Evolutionary conservation across 2,797 vertebrate species (phyloP).

Genomic region (Phrynocephalus guinanensis): DNA sequence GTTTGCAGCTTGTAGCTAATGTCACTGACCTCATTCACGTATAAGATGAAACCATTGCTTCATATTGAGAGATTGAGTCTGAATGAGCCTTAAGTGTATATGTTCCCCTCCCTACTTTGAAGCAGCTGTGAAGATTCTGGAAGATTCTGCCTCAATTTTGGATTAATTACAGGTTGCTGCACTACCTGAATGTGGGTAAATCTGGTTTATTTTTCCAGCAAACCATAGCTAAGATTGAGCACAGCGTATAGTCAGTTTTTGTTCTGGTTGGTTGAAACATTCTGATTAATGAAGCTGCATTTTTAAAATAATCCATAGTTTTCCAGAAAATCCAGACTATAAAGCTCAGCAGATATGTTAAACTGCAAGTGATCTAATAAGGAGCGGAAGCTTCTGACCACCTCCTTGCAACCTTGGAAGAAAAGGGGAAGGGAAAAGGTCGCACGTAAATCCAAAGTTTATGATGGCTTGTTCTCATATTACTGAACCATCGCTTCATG

Average conservation of each 20-base stretch:
- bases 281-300: background rate
- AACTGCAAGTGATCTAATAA: background rate
- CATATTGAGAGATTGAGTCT: background rate
- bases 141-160: background rate
- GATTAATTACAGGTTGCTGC: background rate
- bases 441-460: background rate
- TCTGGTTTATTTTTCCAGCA: background rate
- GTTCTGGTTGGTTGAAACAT: too few relatives aligned
- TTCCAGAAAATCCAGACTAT: too few relatives aligned
- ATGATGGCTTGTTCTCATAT: background rate
- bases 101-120: background rate
- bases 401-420: background rate
- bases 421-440: background rate
- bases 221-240: background rate
- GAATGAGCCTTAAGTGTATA: background rate
- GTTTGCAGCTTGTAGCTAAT: constrained; percentile 72
- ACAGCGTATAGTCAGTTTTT: background rate
- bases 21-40: constrained; percentile 48
- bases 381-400: background rate
- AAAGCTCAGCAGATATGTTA: background rate
- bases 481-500: background rate
- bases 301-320: background rate
- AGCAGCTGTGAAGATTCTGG: background rate
- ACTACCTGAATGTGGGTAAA: background rate
- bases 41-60: background rate